Conservation (phyloP, 1,140 invertebrate genomes). For the Drosophila seguyi region DNA sequence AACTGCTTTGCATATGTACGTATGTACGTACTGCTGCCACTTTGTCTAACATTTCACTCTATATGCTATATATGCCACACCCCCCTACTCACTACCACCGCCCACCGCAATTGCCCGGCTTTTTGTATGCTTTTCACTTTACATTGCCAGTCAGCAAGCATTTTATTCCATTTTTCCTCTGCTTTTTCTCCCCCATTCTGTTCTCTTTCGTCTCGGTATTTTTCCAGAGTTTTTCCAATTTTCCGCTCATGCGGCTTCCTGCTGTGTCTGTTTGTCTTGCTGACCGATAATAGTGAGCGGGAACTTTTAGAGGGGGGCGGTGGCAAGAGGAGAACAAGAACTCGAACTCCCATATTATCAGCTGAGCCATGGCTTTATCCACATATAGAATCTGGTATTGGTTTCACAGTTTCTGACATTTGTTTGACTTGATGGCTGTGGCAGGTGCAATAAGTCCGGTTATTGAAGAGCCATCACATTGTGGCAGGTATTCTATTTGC, state of each 20-base stretch:
- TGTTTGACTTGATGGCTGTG: constrained; percentile 62
- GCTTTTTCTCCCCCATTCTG: not conserved
- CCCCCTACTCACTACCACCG: not conserved
- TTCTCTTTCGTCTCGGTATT: constrained; percentile 41
- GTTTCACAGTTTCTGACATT: constrained; percentile 66
- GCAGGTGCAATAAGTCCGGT: constrained; percentile 56
- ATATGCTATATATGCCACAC: constrained; percentile 55
- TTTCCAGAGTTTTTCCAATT: constrained; percentile 75
- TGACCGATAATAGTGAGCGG: constrained; percentile 58
- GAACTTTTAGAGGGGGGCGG: constrained; percentile 15
- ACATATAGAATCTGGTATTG: constrained; percentile 53
- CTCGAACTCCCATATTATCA: constrained; percentile 53
- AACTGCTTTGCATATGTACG: constrained; percentile 59
- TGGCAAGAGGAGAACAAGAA: not conserved
- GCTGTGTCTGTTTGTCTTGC: constrained; percentile 56
- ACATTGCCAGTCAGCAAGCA: constrained; percentile 61
- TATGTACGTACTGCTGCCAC: constrained; percentile 59
- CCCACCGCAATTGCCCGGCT: constrained; percentile 61
- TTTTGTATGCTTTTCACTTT: constrained; percentile 75
- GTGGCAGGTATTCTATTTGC: constrained; percentile 47
- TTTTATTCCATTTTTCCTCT: constrained; percentile 58
- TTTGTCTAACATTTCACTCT: constrained; percentile 78
- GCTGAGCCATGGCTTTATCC: constrained; percentile 42
- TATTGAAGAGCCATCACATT: constrained; percentile 48
- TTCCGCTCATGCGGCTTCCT: constrained; percentile 76